These are phyloP conservation scores for Tricholaema leucomelas DNA, from an alignment of 2,113 vertebrate species.

Conservation along the genomic window DNA sequence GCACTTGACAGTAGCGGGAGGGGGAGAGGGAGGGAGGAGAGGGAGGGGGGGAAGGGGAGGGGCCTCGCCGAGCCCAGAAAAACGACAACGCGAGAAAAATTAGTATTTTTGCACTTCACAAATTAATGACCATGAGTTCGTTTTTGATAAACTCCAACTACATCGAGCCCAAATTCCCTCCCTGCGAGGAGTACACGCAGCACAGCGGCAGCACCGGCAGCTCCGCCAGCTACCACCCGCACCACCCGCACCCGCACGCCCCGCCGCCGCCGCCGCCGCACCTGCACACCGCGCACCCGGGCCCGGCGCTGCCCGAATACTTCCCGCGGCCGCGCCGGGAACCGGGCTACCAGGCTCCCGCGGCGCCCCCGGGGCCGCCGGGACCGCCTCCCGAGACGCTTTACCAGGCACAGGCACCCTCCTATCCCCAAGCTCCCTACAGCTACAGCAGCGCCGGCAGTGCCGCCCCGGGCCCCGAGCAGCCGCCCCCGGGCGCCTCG, in stretches of 20 bases:
- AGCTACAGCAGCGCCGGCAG: slow-evolving; percentile 77
- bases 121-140: slow-evolving; percentile 99
- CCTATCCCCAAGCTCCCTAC: slow-evolving; percentile 85
- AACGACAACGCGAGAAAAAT: slow-evolving; percentile 99
- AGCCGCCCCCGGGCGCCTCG: slow-evolving; percentile 37
- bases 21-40: slow-evolving; percentile 69
- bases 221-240: slow-evolving; percentile 75
- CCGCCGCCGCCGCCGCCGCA: slow-evolving; percentile 65
- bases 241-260: slow-evolving; percentile 73
- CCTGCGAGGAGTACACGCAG: slow-evolving; percentile 95
- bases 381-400: slow-evolving; percentile 77
- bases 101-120: slow-evolving; percentile 99
- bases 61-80: slow-evolving; percentile 94
- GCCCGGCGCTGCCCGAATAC: slow-evolving; percentile 76
- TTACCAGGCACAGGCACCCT: slow-evolving; percentile 79
- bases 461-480: slow-evolving; percentile 51
- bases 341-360: slow-evolving; percentile 80
- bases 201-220: slow-evolving; percentile 87
- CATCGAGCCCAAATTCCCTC: slow-evolving; percentile 97
- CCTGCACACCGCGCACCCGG: slow-evolving; percentile 78
- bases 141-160: slow-evolving; percentile 99
- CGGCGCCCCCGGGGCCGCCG: slow-evolving; percentile 60
- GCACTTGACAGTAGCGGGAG: slow-evolving; percentile 86
- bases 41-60: slow-evolving; percentile 82
- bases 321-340: slow-evolving; percentile 89